phyloP scores from a whole-genome alignment of 37 sponge, comb jelly and placozoan genomes.

The Spongilla lacustris region DNA sequence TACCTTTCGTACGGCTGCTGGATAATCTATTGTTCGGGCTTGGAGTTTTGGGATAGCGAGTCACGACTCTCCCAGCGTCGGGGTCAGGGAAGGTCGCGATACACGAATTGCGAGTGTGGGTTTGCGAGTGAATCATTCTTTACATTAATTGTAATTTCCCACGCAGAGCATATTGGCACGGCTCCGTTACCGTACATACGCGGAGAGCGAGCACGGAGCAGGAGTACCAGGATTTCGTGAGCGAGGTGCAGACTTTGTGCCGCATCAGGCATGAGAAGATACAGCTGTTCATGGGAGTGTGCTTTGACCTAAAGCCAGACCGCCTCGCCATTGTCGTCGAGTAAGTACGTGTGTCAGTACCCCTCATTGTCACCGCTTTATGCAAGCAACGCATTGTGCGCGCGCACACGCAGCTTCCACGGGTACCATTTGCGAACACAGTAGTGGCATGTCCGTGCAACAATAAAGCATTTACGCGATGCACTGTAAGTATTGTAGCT shows the following conservation, averaged over 20 bases:
- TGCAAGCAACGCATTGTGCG: background rate
- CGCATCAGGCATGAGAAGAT: slow-evolving; percentile 77
- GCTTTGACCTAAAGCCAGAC: slow-evolving; percentile 38
- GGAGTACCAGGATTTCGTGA: slow-evolving; percentile 3
- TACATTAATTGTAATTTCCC: background rate
- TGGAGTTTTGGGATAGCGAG: background rate
- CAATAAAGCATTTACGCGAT: background rate
- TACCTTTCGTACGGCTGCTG: background rate
- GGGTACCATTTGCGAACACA: background rate
- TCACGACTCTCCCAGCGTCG: background rate
- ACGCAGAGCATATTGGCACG: slow-evolving; percentile 76
- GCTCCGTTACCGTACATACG: slow-evolving; percentile 49
- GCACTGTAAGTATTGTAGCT: too few species aligned
- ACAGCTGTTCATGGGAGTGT: slow-evolving; percentile 75
- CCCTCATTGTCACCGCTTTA: background rate
- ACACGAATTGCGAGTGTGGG: background rate
- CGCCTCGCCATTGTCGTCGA: slow-evolving; percentile 59
- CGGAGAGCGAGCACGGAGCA: slow-evolving; percentile 9
- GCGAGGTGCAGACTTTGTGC: slow-evolving; percentile 51
- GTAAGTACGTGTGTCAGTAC: slow-evolving; percentile 18
- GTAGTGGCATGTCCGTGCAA: background rate
- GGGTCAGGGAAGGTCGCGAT: background rate
- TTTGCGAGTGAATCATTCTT: background rate
- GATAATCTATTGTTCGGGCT: background rate
- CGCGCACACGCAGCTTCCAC: background rate